Conservation (phyloP, 2,888 invertebrate genomes). For the Argyresthia albistria region DNA sequence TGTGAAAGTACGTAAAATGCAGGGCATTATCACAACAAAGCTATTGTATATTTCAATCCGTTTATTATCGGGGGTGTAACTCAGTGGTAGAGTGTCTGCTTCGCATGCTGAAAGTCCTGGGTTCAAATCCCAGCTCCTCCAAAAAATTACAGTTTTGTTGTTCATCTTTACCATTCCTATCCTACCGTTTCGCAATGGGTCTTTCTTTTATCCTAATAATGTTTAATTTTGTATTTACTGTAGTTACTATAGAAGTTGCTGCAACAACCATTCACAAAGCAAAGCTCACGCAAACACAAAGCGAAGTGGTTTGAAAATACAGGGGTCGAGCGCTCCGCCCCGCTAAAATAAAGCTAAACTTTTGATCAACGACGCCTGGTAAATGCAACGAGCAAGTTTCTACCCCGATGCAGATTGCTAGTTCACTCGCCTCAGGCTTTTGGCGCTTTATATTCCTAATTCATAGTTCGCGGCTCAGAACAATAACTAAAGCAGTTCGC, state of each 20-base stretch:
- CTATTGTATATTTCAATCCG: not conserved
- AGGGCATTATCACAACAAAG: not conserved
- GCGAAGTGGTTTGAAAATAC: not conserved
- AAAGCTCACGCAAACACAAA: too few species aligned
- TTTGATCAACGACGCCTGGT: not conserved
- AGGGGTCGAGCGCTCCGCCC: too few species aligned
- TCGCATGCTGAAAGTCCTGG: conserved; percentile 68
- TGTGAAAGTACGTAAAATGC: too few species aligned
- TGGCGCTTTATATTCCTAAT: not conserved
- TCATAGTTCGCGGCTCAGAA: too few species aligned
- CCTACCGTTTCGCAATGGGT: too few species aligned
- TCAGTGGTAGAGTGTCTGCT: conserved; percentile 69
- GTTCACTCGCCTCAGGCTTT: not conserved
- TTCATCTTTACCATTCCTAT: too few species aligned
- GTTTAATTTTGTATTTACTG: too few species aligned
- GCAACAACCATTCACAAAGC: too few species aligned
- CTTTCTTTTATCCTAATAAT: too few species aligned
- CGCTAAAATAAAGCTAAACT: not conserved
- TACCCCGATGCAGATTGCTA: not conserved
- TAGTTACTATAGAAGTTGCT: too few species aligned
- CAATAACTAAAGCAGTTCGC: too few species aligned
- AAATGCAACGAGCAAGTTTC: conserved; percentile 1
- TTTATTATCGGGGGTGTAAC: conserved; percentile 45
- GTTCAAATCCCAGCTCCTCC: conserved; percentile 70
- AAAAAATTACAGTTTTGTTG: conserved; percentile 11